Evolutionary conservation across 37 sponge, comb jelly and placozoan genomes (phyloP).

Genomic region (Beroe ovata): DNA sequence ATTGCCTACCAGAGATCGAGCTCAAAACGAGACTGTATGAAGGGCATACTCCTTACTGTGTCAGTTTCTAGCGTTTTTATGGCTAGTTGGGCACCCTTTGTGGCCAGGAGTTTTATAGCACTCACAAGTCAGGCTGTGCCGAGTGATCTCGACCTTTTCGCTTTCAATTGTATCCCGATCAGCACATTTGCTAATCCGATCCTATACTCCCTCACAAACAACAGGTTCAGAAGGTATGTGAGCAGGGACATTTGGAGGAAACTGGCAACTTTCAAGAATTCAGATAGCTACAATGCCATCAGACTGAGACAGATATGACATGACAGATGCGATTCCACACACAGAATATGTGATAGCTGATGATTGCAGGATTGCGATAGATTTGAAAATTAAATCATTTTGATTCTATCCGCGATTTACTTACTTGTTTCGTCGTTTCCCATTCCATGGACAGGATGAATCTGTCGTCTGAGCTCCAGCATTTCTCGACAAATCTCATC

Average conservation of each 20-base stretch:
- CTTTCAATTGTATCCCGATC: neutral
- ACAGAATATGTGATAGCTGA: too few relatives aligned
- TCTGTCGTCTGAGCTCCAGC: constrained; percentile 51
- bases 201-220: neutral
- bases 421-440: constrained; percentile 56
- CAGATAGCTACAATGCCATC: too few relatives aligned
- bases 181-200: neutral
- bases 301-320: too few relatives aligned
- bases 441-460: constrained; percentile 46
- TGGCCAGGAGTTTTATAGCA: neutral
- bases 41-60: neutral
- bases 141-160: neutral
- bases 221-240: neutral
- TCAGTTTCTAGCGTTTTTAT: neutral
- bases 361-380: too few relatives aligned
- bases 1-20: neutral
- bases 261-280: too few relatives aligned
- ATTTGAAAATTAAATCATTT: neutral
- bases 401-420: neutral
- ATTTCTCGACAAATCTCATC: constrained; percentile 47
- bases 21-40: neutral
- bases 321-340: too few relatives aligned
- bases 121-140: neutral
- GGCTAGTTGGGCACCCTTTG: neutral
- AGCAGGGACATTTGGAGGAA: neutral